Base-by-base conservation (phyloP, 2,113 vertebrate species). In the Plecotus auritus region DNA sequence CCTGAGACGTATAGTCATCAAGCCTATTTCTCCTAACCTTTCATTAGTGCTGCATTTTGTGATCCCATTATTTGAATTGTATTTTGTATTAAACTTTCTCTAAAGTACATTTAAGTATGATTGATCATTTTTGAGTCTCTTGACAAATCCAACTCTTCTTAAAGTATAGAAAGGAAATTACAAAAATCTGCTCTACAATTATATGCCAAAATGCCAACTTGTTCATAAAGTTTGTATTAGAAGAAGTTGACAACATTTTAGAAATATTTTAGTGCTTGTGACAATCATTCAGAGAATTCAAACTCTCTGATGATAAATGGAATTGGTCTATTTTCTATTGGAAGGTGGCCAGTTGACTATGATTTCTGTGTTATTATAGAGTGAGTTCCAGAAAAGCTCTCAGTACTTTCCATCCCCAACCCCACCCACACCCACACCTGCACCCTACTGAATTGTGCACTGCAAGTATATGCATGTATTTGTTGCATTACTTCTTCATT, bases 101-200 rank as follows among this genome's bases (percentile, higher is more conserved):
- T 87, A 69, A 95, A 82, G 16, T 88, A 56, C 85, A 56, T 35
- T 80, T 91, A 96, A 94, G 40, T 82, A 59, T 30, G n/a, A 28
- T 35, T 81, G 81, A 86, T 93, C 88, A 30, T 47, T 88, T 86
- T 76, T 92, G 18, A 95, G 87, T 95, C 45, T 61, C 54, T 93
- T 88, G 77, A 81, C 47, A 96, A 96, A 85, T 90, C 13, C 64
- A 95, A 51, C 54, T 93, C 96, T 95, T 45, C 77, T 85, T 95
- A 88, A 93, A 83, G 18, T 49, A 70, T 69, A 76, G 74, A 80
- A 96, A 93, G 47, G 47, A 85, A 95, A 94, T 95, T 35, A 91
- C 93, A 78, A 93, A 95, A 70, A 66, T 72, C 11, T 94, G 17
- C n/a, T 78, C 49, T 85, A 42, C 72, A 17, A 9, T 77, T 88